phyloP scores from a whole-genome alignment of 2,113 vertebrate species.

The Chiloscyllium plagiosum region DNA sequence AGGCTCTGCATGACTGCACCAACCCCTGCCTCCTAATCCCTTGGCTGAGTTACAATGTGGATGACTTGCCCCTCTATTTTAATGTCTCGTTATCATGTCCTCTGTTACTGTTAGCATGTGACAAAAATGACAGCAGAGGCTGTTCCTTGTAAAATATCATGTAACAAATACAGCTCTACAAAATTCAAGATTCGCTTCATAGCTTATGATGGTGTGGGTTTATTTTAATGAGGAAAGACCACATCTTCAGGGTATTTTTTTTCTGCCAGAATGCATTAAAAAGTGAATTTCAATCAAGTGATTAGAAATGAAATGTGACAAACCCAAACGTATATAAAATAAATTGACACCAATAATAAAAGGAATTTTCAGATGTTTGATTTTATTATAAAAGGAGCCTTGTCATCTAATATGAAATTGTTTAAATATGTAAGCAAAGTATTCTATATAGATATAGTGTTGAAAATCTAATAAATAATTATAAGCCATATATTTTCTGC shows the following conservation, averaged over 20 bases:
- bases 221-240: constrained; percentile 91
- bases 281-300: constrained; percentile 48
- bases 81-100: constrained; percentile 67
- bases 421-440: constrained; percentile 10
- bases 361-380: constrained; percentile 40
- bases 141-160: constrained; percentile 85
- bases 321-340: constrained; percentile 94
- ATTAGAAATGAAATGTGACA: constrained; percentile 92
- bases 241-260: constrained; percentile 68
- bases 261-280: constrained; percentile 81
- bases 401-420: not conserved
- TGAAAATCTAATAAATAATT: not conserved
- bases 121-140: constrained; percentile 73
- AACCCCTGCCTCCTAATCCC: constrained; percentile 50
- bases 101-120: constrained; percentile 63
- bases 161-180: constrained; percentile 61
- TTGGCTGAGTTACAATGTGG: constrained; percentile 50
- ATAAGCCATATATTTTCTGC: not conserved
- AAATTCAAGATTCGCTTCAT: constrained; percentile 61
- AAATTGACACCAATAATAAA: constrained; percentile 91
- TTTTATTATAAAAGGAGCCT: not conserved
- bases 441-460: not conserved
- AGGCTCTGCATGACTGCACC: constrained; percentile 49
- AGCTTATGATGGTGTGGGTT: constrained; percentile 63
- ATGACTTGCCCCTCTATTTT: constrained; percentile 59